These are phyloP conservation scores for Sycobia sp. DNA, from an alignment of 1,140 invertebrate genomes.

Conservation along the genomic window DNA sequence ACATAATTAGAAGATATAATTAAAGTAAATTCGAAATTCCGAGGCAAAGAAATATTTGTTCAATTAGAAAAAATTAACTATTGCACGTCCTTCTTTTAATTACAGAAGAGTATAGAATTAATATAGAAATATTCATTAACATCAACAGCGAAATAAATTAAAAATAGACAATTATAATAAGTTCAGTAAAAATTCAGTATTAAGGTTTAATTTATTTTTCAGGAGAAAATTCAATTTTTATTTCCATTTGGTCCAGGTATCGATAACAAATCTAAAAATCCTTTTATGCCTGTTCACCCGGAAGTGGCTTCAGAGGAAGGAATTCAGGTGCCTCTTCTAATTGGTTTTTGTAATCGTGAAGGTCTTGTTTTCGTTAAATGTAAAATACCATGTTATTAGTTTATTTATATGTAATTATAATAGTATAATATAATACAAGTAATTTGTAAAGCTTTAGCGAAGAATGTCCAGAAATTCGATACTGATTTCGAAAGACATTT, in stretches of 20 bases:
- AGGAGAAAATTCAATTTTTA: slow-evolving; percentile 36
- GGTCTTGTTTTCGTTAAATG: slow-evolving; percentile 39
- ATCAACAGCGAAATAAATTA: neutral
- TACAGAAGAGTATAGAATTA: no score
- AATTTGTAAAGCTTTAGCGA: neutral
- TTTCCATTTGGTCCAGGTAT: slow-evolving; percentile 42
- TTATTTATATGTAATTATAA: neutral
- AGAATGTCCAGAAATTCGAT: neutral
- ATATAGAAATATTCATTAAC: no score
- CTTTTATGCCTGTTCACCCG: slow-evolving; percentile 55
- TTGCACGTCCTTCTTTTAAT: no score
- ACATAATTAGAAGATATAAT: no score
- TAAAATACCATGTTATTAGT: neutral
- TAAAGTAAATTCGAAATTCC: no score
- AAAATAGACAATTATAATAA: neutral
- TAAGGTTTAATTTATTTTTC: neutral
- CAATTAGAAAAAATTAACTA: no score
- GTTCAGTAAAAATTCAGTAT: neutral
- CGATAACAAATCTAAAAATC: slow-evolving; percentile 46
- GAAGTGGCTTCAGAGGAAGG: slow-evolving; percentile 50
- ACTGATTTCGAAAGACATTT: slow-evolving; percentile 21
- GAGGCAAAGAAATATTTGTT: no score
- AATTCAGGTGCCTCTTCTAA: slow-evolving; percentile 65
- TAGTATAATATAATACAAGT: neutral
- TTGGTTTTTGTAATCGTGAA: slow-evolving; percentile 67